A percentile compares a stretch with the other conserved stretches of the same genome.
These are phyloP conservation scores for Aplysia californica DNA, from an alignment of 1,140 invertebrate genomes.

Conservation along the genomic window DNA sequence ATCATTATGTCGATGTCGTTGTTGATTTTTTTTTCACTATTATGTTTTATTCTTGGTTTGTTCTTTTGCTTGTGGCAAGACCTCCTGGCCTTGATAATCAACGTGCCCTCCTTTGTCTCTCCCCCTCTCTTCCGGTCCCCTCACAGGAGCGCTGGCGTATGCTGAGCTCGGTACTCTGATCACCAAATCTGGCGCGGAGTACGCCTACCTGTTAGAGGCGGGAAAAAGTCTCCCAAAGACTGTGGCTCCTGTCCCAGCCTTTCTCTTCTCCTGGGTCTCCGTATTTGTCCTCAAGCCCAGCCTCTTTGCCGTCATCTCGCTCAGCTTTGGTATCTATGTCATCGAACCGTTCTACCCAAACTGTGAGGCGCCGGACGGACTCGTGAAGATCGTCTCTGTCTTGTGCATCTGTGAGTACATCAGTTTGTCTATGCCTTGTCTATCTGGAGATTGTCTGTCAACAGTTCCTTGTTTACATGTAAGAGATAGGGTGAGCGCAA, in stretches of 20 bases:
- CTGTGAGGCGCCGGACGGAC: constrained; percentile 44
- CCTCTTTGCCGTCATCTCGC: constrained; percentile 87
- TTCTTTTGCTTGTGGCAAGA: not conserved
- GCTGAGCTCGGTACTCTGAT: constrained; percentile 81
- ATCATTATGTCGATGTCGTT: no score
- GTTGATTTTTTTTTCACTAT: no score
- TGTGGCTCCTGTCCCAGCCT: constrained; percentile 57
- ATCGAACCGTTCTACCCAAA: constrained; percentile 83
- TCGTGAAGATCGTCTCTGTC: constrained; percentile 46
- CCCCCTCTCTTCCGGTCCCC: not conserved
- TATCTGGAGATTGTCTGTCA: no score
- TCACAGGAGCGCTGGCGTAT: constrained; percentile 81
- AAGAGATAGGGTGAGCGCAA: no score
- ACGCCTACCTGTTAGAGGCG: constrained; percentile 58
- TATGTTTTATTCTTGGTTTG: no score
- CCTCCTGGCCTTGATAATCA: not conserved
- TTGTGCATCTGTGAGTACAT: constrained; percentile 52
- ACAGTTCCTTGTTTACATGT: no score
- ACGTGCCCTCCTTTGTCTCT: not conserved
- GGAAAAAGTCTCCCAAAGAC: constrained; percentile 35
- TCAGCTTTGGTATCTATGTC: constrained; percentile 93
- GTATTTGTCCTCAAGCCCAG: constrained; percentile 75
- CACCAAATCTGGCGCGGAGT: constrained; percentile 62
- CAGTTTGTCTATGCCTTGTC: not conserved
- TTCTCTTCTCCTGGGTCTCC: constrained; percentile 71